These are phyloP conservation scores for Whitmania pigra DNA, from an alignment of 1,140 invertebrate genomes.

Conservation along the genomic window DNA sequence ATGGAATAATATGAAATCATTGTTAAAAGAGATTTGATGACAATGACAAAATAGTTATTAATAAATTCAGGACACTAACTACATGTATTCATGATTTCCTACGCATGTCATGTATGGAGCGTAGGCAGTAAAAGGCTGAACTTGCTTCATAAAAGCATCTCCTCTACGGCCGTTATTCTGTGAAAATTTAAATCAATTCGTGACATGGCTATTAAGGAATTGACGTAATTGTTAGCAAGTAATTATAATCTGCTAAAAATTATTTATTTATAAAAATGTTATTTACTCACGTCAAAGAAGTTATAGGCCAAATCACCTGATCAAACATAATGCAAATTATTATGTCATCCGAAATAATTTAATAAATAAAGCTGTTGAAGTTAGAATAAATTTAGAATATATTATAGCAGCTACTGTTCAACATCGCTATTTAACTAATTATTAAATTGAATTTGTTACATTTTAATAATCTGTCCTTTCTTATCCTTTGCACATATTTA, in stretches of 20 bases:
- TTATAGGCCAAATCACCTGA: constrained; percentile 71
- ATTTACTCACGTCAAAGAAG: constrained; percentile 55
- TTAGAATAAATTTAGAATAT: no score
- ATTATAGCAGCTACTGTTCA: no score
- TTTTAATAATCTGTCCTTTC: no score
- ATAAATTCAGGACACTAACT: constrained; percentile 30
- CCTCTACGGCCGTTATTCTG: constrained; percentile 37
- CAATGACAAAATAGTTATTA: not conserved
- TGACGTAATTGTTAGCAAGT: not conserved
- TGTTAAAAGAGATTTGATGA: not conserved
- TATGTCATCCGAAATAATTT: not conserved
- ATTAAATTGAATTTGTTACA: no score
- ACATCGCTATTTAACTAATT: no score
- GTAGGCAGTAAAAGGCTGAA: constrained; percentile 37
- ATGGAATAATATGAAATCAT: constrained; percentile 24
- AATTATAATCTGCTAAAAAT: no score
- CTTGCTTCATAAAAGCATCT: constrained; percentile 40
- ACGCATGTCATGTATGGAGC: constrained; percentile 42
- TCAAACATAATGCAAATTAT: constrained; percentile 51
- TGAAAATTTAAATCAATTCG: constrained; percentile 7
- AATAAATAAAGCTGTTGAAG: not conserved
- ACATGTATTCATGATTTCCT: constrained; percentile 40
- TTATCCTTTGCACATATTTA: no score
- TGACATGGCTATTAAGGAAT: not conserved
- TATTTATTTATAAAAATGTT: not conserved